Evolutionary conservation across 2,888 invertebrate genomes (phyloP).

Genomic region (Spilarctia lutea): DNA sequence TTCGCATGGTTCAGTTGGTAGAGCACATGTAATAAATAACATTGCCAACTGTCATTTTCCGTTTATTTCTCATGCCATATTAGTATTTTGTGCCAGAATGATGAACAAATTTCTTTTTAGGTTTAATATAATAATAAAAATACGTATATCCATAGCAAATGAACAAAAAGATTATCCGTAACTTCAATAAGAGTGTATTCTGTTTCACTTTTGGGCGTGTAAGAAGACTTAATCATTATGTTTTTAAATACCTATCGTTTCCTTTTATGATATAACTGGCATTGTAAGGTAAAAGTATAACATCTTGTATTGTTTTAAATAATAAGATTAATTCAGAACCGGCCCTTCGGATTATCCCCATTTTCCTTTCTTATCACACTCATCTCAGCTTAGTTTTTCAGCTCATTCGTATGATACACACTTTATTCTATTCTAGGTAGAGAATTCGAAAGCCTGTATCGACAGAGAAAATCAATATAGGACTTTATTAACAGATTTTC

Average conservation of each 20-base stretch:
- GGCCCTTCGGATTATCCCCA: no score
- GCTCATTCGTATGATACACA: neutral
- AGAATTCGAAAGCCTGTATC: neutral
- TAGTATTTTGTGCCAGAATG: conserved; percentile 2
- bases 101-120: neutral
- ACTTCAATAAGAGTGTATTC: neutral
- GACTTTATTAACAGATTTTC: neutral
- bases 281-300: no score
- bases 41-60: conserved; percentile 50
- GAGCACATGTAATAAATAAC: conserved; percentile 21
- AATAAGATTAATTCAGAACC: no score
- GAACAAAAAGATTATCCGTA: neutral
- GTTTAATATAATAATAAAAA: neutral
- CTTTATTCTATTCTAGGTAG: neutral
- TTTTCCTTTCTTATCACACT: neutral
- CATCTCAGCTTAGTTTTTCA: neutral
- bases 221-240: no score
- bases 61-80: conserved; percentile 55
- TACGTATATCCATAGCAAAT: neutral
- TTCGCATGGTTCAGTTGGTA: conserved; percentile 45
- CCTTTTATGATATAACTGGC: neutral
- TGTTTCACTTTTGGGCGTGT: neutral
- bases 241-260: no score
- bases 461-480: neutral
- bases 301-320: no score